Evolutionary conservation across 2,888 invertebrate genomes (phyloP).

Genomic region (Drosophila rellima): DNA sequence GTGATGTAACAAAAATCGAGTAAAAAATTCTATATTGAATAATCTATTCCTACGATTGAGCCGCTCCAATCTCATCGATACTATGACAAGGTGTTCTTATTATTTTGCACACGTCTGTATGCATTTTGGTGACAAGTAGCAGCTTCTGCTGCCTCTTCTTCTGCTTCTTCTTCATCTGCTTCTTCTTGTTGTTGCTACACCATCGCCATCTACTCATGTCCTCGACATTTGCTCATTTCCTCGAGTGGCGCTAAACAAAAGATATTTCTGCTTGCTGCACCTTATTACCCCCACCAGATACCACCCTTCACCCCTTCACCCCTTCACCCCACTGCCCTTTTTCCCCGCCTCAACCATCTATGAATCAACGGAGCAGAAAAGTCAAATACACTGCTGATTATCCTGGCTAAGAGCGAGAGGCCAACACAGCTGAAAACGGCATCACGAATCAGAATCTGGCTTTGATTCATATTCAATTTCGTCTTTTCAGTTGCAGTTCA

Average conservation of each 20-base stretch:
- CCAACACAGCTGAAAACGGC: neutral
- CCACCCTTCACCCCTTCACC: constrained; percentile 1
- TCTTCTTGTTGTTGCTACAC: neutral
- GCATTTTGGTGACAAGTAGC: constrained; percentile 33
- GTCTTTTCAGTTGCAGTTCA: neutral
- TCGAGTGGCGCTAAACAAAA: constrained; percentile 78
- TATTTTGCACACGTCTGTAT: no score
- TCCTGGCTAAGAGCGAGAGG: constrained; percentile 19
- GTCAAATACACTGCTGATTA: constrained; percentile 79
- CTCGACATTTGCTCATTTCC: constrained; percentile 70
- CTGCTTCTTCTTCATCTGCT: neutral
- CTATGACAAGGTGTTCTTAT: no score
- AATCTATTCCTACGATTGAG: no score
- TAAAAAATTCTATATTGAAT: no score
- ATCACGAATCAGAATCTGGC: neutral
- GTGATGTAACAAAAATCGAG: no score
- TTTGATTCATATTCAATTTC: neutral
- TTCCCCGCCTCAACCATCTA: constrained; percentile 57
- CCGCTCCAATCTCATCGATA: no score
- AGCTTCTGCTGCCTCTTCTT: neutral
- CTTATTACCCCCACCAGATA: constrained; percentile 36
- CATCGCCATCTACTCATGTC: neutral
- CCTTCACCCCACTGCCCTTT: neutral
- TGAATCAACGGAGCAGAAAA: constrained; percentile 79
- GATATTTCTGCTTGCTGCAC: constrained; percentile 72